Base-by-base conservation (phyloP, 2,113 vertebrate species). In the Lagopus muta region DNA sequence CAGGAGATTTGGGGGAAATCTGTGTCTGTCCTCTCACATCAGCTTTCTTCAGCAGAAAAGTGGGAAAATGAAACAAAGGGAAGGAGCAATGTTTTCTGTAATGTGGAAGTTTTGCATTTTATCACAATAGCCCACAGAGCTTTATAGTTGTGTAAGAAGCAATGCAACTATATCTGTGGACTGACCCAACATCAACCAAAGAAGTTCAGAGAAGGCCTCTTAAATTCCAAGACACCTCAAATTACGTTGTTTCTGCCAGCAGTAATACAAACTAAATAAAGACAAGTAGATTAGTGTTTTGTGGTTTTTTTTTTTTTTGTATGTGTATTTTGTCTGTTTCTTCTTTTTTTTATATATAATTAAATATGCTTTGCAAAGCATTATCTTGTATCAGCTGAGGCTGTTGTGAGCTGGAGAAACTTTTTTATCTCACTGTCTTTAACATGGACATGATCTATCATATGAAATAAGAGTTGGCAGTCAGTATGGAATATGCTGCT, bases 51-150 rank as follows among this genome's bases (percentile, higher is more conserved):
- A 73, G 65, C 78, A 92, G 83, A 84, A 88, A 28, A 73, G 62
- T 76, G 76, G 40, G 92, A 78, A 94, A 96, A 72, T 50, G 11
- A 86, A 91, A 85, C 73, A 78, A 83, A 79, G 80, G 38, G 34
- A 86, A 40, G 3, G 16, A 88, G 36, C 65, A 18, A 3, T 42
- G 61, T 60, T 40, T 81, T 86, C 50, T 60, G 15, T 47, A 40
- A 67, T 13, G 24, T 52, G 80, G 80, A 82, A 77, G 36, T 15
- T 48, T 71, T 86, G 54, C 36, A 8, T 86, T 93, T 83, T 69
- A 32, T 32, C 61, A 45, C 65, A 75, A 1, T 73, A 81, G 78
- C 27, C 13, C 27, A 22, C 18, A 61, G 66, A 67, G 13, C 32
- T 13, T 7, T 42, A 58, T 64, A 8, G 17, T 19, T 77, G 42